Base-by-base conservation (phyloP, 1,140 invertebrate species). In the Acromyrmex echinatior region DNA sequence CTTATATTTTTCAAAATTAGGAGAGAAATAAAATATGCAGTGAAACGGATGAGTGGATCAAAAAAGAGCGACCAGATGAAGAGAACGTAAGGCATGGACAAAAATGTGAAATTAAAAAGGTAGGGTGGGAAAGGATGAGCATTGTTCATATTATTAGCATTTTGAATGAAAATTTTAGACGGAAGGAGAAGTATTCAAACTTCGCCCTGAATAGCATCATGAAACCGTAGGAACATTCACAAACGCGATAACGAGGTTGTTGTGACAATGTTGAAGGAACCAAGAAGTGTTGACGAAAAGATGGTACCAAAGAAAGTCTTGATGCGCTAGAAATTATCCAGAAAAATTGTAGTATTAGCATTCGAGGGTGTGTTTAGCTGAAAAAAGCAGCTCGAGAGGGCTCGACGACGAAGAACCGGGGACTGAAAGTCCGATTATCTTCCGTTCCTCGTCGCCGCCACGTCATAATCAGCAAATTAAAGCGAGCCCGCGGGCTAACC, bases 391-490 rank as follows among this genome's bases (percentile, higher is more conserved):
- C 45, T 60, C 63, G 74, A 35, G 77, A 79, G 91, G 65, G 21
- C 39, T 45, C 39, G 49, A 63, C n/a, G 28, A 21, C 9, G 56
- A n/a, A 31, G 56, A 62, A 76, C 0, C 21, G 21, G 90, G 90
- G 73, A 53, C 87, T 92, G 92, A 93, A 94, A 94, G 92, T 88
- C 91, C 92, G 93, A 95, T 94, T 94, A 94, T 95, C 92, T 94
- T 93, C 93, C 92, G 90, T 89, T 94, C 90, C 91, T 94, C 92
- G 94, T 93, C 88, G 90, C 90, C 89, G 88, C 90, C 92, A 92
- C 92, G 93, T 94, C 66, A 56, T 76, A 94, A 94, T 94, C 94
- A 95, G 93, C 92, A 92, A 94, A 94, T 95, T 94, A 94, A 94
- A 94, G 90, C 92, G 87, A 92, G 92, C 93, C 92, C 90, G 89